These are phyloP conservation scores for Ganaspis brasiliensis DNA, from an alignment of 2,888 invertebrate species.

Conservation along the genomic window DNA sequence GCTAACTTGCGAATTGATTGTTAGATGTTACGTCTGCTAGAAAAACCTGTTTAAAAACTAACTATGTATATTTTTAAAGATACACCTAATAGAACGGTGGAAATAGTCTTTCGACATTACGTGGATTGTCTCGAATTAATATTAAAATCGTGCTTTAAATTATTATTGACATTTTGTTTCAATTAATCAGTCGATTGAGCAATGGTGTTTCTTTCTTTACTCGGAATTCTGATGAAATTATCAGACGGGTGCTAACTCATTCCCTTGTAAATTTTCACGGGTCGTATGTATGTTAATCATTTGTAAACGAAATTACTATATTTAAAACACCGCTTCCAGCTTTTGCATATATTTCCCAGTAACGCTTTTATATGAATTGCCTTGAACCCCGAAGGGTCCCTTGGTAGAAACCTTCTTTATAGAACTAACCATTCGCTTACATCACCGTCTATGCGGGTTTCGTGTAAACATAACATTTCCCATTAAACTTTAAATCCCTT, in stretches of 20 bases:
- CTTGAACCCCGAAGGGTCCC: neutral
- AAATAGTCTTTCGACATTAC: no score
- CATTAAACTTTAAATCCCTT: conserved; percentile 13
- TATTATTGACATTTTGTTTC: neutral
- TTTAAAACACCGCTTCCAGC: neutral
- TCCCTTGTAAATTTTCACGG: neutral
- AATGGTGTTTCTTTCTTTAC: neutral
- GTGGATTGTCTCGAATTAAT: no score
- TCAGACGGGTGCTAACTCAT: neutral
- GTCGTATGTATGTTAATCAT: neutral
- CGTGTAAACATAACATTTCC: conserved; percentile 9
- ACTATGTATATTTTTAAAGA: no score
- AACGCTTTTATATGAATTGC: neutral
- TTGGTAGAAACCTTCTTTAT: neutral
- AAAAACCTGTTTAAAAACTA: conserved; percentile 20
- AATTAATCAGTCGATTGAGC: no score
- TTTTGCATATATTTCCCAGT: neutral
- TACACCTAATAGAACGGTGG: no score
- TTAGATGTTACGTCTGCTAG: conserved; percentile 6
- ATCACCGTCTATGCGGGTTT: neutral
- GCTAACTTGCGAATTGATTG: conserved; percentile 27
- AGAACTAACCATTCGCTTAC: conserved; percentile 13
- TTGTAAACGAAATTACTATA: neutral
- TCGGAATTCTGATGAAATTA: neutral
- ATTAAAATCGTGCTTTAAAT: neutral